Conservation (phyloP, 2,888 invertebrate genomes). For the Lumbricus terrestris region DNA sequence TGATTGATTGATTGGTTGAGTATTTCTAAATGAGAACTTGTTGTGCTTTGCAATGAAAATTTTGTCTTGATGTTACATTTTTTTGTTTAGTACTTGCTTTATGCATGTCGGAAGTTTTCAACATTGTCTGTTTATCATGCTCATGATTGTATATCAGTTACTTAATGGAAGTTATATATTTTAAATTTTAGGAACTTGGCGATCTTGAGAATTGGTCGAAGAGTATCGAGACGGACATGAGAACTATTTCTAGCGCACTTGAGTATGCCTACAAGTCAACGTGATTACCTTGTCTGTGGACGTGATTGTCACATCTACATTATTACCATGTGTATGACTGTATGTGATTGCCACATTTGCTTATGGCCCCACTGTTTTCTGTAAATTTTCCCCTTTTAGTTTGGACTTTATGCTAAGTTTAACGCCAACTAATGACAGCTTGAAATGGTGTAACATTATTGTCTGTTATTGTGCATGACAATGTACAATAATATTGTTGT, state of each 20-base stretch:
- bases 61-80: background rate
- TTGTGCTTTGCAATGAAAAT: background rate
- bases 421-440: background rate
- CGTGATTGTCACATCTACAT: background rate
- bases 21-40: background rate
- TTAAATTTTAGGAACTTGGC: constrained; percentile 84
- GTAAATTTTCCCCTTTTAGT: background rate
- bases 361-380: background rate
- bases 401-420: background rate
- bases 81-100: background rate
- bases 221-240: constrained; percentile 93
- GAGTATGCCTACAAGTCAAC: constrained; percentile 77
- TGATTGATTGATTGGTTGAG: background rate
- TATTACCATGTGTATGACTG: too few relatives aligned
- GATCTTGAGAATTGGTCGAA: constrained; percentile 98
- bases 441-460: background rate
- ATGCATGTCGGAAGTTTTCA: background rate
- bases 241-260: constrained; percentile 79
- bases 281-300: background rate
- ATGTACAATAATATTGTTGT: too few relatives aligned
- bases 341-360: background rate
- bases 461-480: background rate
- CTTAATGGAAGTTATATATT: too few relatives aligned
- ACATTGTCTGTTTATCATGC: background rate
- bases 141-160: background rate